Base-by-base conservation (phyloP, 2,113 vertebrate genomes). In the Vulpes ferrilata region DNA sequence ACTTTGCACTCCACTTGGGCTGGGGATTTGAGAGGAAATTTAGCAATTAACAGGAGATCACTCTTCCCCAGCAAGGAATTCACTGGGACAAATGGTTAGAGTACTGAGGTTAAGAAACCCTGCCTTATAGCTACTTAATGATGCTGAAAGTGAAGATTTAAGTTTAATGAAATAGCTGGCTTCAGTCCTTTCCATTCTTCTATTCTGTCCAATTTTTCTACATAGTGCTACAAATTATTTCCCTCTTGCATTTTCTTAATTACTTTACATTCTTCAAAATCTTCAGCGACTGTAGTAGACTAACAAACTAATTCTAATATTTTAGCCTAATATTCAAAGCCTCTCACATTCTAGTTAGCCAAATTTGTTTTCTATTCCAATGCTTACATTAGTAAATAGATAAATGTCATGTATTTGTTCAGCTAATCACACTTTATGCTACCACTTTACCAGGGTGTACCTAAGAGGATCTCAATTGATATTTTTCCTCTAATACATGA, bases 371-470 rank as follows among this genome's bases (percentile, higher is more conserved):
- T 84, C n/a, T 43, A 67, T 38, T 48, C 4, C 7, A 51, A 12
- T 69, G 23, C 88, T 93, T 30, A 22, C 38, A 64, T 15, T 48
- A 35, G n/a, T 27, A 82, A 73, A 81, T 30, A 87, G 35, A 69
- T 78, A 85, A 78, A 3, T 32, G 0, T 4, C 15, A 60, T 1
- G 19, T 23, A 51, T 67, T 84, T 65, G 16, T 67, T 67, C 27
- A 55, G 17, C 53, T 76, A 57, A 57, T 48, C 48, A 67, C 48
- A 43, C 7, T 78, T 90, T 48, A 30, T 64, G 53, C 7, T 53
- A 25, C 22, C 16, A n/a, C 2, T 15, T 25, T 25, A 20, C 0
- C 20, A 35, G 0, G 53, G 3, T 3, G 22, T 57, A 69, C 20
- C 60, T 60, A 51, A 78, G 5, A 78, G 32, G 59, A 65, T 84